Conservation (phyloP, 2,113 vertebrate genomes). For the Calonectris borealis region DNA sequence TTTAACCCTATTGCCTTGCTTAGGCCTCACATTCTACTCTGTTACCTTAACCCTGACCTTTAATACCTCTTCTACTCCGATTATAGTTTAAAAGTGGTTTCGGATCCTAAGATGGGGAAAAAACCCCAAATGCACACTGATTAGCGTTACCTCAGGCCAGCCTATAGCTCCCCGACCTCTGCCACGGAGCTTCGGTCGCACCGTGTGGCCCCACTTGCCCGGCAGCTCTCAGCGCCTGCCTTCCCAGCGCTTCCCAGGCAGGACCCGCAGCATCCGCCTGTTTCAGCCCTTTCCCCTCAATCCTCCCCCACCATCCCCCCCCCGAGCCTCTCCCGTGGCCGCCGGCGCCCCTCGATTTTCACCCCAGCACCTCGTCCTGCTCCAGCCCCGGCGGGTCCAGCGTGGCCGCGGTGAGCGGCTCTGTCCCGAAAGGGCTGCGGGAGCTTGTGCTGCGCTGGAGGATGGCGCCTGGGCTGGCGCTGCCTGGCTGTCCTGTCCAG, state of each 20-base stretch:
- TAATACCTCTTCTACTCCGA: background rate
- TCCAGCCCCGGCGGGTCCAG: background rate
- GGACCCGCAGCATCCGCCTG: background rate
- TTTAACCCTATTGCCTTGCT: background rate
- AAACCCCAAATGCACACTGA: background rate
- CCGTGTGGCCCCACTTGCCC: rapidly evolving
- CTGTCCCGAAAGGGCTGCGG: background rate
- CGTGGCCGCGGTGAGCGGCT: rapidly evolving
- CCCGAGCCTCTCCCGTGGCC: background rate
- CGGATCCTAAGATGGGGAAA: background rate
- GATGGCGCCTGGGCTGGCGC: background rate
- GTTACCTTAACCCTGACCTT: background rate
- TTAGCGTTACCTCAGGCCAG: rapidly evolving
- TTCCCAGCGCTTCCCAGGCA: background rate
- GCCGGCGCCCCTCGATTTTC: background rate
- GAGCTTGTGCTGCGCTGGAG: background rate
- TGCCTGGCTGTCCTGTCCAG: background rate
- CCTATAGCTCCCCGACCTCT: background rate
- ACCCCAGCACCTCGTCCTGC: background rate
- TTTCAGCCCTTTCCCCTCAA: background rate
- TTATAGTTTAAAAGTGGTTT: background rate
- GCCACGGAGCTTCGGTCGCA: rapidly evolving
- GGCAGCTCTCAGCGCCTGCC: rapidly evolving
- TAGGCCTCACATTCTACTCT: background rate
- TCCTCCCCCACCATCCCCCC: background rate